Percentiles rank a stretch among this genome's conserved stretches.
phyloP scores from a whole-genome alignment of 1,140 invertebrate species.

The Tyrophagus putrescentiae region DNA sequence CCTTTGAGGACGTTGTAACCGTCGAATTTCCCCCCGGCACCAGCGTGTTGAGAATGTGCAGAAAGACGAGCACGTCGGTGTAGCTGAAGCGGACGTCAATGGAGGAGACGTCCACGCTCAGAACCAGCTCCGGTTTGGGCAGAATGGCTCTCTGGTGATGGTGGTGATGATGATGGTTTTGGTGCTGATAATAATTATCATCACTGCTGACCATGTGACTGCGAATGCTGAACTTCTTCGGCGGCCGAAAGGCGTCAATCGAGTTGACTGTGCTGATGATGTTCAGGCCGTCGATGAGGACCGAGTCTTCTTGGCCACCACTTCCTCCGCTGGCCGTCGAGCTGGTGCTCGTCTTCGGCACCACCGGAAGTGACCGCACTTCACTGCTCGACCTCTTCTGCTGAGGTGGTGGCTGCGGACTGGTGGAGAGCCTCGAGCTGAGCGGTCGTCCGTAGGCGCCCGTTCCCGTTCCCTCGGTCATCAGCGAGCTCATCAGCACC shows the following conservation, averaged over 20 bases:
- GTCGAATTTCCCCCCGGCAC: too few species aligned
- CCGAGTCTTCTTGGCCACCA: not conserved
- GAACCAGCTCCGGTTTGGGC: conserved; percentile 18
- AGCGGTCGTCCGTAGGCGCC: not conserved
- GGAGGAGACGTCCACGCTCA: conserved; percentile 32
- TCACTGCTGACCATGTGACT: not conserved
- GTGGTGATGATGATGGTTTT: too few species aligned
- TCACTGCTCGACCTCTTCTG: too few species aligned
- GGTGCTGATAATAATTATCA: not conserved
- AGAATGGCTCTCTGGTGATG: too few species aligned
- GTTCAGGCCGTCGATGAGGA: conserved; percentile 1
- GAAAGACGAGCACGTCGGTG: conserved; percentile 80
- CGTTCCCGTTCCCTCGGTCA: not conserved
- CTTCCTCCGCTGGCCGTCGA: not conserved
- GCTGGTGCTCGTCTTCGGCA: not conserved
- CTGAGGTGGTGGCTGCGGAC: not conserved
- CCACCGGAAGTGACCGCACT: not conserved
- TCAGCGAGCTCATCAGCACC: not conserved
- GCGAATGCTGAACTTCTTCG: conserved; percentile 19
- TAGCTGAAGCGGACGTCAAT: conserved; percentile 77
- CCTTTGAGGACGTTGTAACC: conserved; percentile 23
- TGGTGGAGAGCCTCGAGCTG: not conserved
- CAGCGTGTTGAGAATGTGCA: conserved; percentile 67
- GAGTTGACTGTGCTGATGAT: conserved; percentile 3
- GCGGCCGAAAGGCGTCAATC: not conserved